Base-by-base conservation (phyloP, 2,113 vertebrate genomes). In the Nycticorax nycticorax region DNA sequence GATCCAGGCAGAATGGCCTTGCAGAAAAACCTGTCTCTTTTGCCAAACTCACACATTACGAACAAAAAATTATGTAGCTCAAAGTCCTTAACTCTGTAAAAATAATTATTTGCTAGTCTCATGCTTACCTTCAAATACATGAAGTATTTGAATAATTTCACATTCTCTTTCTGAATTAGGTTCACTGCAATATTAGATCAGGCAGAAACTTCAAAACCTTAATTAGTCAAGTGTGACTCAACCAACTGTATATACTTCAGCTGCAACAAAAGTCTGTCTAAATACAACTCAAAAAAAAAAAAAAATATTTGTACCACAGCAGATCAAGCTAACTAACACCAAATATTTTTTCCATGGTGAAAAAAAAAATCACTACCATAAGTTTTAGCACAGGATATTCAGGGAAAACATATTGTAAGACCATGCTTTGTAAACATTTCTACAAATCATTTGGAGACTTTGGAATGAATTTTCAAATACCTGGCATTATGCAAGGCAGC, bases 61-160 rank as follows among this genome's bases (percentile, higher is more conserved):
- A 47, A 60, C 89, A 94, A 56, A 57, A 3, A 0, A 0, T 24
- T 32, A 62, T 0, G 57, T 56, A 91, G 86, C 57, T 83, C 86
- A 72, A 83, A 93, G n/a, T 96, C 87, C 94, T 96, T 66, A 92
- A 90, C 43, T 64, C 69, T 98, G 98, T 73, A 98, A 98, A 98
- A 98, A 98, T 98, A 98, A 73, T 80, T 96, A 87, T 97, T 91
- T 96, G 72, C 88, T 94, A 93, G 63, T 93, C 75, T 97, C 7
- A 1, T 89, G 92, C 92, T 94, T 84, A 43, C 88, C 89, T 96
- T 93, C 62, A 85, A 89, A 92, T 69, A 91, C 62, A 67, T 80
- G 24, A 75, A 96, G 79, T 89, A 93, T 62, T 57, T 89, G 76
- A 86, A 21, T 43, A 85, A 84, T 64, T 95, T 97, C 93, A 89